Conservation (phyloP, 2,888 invertebrate species). For the Kuschelorhynchus macadamiae region DNA sequence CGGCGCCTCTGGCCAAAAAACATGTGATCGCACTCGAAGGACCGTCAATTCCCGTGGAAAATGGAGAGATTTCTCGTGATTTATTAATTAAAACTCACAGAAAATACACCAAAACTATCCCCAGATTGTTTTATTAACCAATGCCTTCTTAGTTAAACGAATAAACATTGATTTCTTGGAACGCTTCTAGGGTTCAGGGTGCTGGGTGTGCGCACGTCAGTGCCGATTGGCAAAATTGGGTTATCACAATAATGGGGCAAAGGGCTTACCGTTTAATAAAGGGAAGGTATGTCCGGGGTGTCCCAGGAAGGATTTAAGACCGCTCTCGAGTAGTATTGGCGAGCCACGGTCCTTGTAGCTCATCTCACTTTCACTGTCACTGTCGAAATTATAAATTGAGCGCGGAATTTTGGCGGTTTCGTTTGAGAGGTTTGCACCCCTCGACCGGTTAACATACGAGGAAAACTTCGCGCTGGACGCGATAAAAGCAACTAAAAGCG, state of each 20-base stretch:
- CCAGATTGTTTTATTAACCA: no score
- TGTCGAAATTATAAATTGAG: conserved; percentile 66
- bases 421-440: conserved; percentile 60
- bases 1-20: conserved; percentile 54
- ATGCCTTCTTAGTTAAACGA: no score
- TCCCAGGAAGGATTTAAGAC: conserved; percentile 88
- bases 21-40: conserved; percentile 57
- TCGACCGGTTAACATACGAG: conserved; percentile 53
- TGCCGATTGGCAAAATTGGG: conserved; percentile 24
- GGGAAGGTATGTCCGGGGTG: conserved; percentile 87
- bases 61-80: background rate
- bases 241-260: conserved; percentile 12
- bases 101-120: no score
- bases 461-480: conserved; percentile 42
- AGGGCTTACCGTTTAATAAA: conserved; percentile 79
- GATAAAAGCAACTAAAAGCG: conserved; percentile 50
- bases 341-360: conserved; percentile 90
- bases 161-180: no score
- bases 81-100: conserved; percentile 28
- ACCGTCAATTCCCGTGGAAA: conserved; percentile 18
- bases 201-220: conserved; percentile 31
- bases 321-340: conserved; percentile 90
- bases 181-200: no score
- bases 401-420: conserved; percentile 68
- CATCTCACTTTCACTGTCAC: conserved; percentile 78